phyloP scores from a whole-genome alignment of 2,888 invertebrate species.

The Alsophila aescularia region DNA sequence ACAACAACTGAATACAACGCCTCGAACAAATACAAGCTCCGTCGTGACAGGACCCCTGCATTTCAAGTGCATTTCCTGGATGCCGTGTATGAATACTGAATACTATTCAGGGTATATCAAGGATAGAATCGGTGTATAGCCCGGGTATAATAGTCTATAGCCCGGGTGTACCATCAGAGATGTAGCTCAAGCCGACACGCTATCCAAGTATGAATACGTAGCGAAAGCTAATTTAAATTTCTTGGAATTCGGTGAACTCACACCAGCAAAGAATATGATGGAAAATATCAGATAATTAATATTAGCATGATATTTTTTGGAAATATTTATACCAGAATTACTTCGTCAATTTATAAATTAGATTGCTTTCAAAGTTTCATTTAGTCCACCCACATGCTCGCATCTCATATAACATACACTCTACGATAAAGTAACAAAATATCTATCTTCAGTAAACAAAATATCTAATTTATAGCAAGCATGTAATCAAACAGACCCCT shows the following conservation, averaged over 20 bases:
- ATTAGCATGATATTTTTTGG: no score
- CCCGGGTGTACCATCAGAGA: not conserved
- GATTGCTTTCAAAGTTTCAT: no score
- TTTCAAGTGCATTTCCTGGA: slow-evolving; percentile 1
- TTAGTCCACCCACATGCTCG: no score
- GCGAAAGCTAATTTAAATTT: not conserved
- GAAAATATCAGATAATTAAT: no score
- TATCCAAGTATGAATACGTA: no score
- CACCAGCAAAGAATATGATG: no score
- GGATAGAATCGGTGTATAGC: not conserved
- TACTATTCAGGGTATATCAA: not conserved
- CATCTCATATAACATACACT: no score
- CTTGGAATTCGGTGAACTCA: not conserved
- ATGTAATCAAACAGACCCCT: slow-evolving; percentile 28
- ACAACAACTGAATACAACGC: slow-evolving; percentile 3
- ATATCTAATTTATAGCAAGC: slow-evolving; percentile 10
- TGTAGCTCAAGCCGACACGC: no score
- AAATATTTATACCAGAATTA: no score
- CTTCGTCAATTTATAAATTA: no score
- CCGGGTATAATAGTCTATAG: not conserved
- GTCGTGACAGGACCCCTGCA: not conserved
- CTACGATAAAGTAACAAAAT: no score
- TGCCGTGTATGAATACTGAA: slow-evolving; percentile 8
- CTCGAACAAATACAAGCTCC: not conserved
- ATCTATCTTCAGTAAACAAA: not conserved